phyloP scores from a whole-genome alignment of 2,797 vertebrate species.

The Myiotriccus ornatus region DNA sequence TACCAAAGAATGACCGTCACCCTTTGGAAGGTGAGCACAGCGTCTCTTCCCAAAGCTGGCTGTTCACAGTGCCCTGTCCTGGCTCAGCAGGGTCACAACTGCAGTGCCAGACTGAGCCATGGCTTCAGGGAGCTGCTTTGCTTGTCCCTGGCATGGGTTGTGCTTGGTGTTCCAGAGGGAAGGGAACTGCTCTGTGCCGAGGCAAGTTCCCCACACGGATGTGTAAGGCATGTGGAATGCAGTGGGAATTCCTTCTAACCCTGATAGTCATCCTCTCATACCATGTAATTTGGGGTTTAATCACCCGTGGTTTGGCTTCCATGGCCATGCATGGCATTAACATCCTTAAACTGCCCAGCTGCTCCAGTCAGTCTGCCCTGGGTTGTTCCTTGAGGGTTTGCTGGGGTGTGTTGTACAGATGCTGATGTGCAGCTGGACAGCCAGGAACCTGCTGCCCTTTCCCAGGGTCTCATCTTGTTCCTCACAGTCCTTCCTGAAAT shows the following conservation, averaged over 20 bases:
- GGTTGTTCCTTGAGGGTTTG: background rate
- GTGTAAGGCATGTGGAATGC: background rate
- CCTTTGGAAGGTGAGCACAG: constrained; percentile 83
- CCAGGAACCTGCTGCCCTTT: background rate
- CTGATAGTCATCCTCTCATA: background rate
- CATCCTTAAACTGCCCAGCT: background rate
- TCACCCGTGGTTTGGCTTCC: background rate
- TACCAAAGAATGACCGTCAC: constrained; percentile 82
- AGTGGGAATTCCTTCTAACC: background rate
- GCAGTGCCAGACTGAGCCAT: fast-evolving
- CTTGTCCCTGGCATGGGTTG: background rate
- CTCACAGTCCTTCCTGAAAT: background rate
- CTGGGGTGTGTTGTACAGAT: background rate
- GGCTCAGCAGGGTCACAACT: background rate
- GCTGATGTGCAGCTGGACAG: background rate
- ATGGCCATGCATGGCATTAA: background rate
- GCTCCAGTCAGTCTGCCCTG: background rate
- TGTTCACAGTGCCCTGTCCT: background rate
- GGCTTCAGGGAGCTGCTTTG: background rate
- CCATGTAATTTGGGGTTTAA: background rate
- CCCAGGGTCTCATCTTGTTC: background rate
- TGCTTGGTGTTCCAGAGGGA: background rate
- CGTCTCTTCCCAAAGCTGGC: constrained; percentile 31
- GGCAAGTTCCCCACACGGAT: background rate
- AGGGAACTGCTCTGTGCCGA: background rate